Base-by-base conservation (phyloP, 2,888 invertebrate genomes). In the Lepidocyrtoides sp. region DNA sequence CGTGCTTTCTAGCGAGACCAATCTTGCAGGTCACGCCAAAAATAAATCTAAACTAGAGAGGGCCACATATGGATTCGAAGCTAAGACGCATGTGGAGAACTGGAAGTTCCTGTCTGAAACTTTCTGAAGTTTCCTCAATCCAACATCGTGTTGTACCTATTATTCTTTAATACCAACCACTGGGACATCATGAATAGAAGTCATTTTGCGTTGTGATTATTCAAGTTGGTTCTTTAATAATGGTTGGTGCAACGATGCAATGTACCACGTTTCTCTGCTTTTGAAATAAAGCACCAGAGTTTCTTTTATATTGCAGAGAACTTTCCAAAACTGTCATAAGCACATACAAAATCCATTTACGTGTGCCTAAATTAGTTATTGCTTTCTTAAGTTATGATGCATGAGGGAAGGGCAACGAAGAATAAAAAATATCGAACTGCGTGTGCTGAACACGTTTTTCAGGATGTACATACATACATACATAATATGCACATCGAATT, bases 141-240 rank as follows among this genome's bases (percentile, higher is more conserved):
- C 44, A 8, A 17, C 44, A 72, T 44, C 36, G 20, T 72, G 20
- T 44, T 1, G 8, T 72, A 23, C 44, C 41, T 12, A 72, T 72
- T 72, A 23, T 44, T 72, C 72, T 72, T 72, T 72, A 32, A 23
- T 72, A 72, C 41, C 72, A 72, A 72, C 72, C 72, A 12, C 72
- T 72, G 72, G 8, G 44, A 72, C 44, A 72, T 1, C 26, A 8
- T 29, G 20, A 41, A n/a, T 69, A n/a, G 32, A 8, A 36, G 32
- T 32, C 32, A n/a, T n/a, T n/a, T n/a, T n/a, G 66, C 8, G 17
- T 69, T 36, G 12, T 69, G 32, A 36, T 36, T 32, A 20, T 44
- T 75, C 44, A 7, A 1, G 48, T 10, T 26, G 17, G 32, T 0
- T n/a, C 14, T 0, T 29, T 1, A 36, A 36, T 36, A n/a, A n/a